Conservation (phyloP, 1,140 invertebrate genomes). For the Drosophila persimilis region DNA sequence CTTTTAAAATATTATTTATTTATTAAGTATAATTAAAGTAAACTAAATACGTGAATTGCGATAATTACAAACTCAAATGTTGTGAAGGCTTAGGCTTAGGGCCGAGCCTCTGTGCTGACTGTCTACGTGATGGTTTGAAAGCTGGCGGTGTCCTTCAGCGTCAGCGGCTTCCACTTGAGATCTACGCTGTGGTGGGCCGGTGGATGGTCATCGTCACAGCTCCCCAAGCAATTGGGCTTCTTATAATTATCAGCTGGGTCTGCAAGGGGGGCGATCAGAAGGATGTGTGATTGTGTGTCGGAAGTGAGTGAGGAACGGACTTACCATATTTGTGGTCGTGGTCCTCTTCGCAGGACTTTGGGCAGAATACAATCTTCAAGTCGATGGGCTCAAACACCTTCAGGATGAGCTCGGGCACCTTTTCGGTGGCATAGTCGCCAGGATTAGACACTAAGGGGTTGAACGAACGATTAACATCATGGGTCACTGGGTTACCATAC, state of each 20-base stretch:
- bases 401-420: constrained; percentile 65
- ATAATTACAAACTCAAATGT: constrained; percentile 1
- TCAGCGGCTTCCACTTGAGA: constrained; percentile 57
- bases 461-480: constrained; percentile 38
- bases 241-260: constrained; percentile 75
- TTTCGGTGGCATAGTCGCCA: constrained; percentile 33
- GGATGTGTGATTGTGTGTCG: too few relatives aligned
- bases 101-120: background rate
- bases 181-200: constrained; percentile 51
- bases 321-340: constrained; percentile 75
- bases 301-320: background rate
- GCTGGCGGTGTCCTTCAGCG: constrained; percentile 43
- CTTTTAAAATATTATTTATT: constrained; percentile 6
- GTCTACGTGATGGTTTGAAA: constrained; percentile 52
- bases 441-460: constrained; percentile 24
- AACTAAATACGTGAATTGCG: constrained; percentile 16
- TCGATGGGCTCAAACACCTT: constrained; percentile 68
- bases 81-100: background rate
- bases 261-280: background rate
- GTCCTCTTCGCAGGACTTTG: constrained; percentile 53
- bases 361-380: constrained; percentile 68
- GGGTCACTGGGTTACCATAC: constrained; percentile 57
- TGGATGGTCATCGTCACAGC: constrained; percentile 38
- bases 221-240: constrained; percentile 47
- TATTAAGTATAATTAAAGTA: constrained; percentile 25